phyloP scores from a whole-genome alignment of 2,797 vertebrate genomes.

The Diplodus puntazzo region DNA sequence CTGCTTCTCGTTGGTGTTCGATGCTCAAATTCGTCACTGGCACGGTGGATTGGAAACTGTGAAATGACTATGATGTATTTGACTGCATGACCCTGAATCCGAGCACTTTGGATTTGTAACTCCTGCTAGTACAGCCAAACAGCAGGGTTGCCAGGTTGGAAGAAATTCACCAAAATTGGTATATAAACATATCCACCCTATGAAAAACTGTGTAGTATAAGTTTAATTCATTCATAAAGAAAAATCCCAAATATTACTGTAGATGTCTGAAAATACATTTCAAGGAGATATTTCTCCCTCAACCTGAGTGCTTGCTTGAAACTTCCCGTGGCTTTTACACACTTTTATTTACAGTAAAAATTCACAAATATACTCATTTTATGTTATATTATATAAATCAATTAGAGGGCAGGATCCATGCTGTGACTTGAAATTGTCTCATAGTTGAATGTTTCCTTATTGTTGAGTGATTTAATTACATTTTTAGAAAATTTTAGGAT shows the following conservation, averaged over 20 bases:
- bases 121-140: background rate
- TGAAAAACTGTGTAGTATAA: background rate
- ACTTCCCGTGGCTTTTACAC: no score
- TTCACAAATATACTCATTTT: background rate
- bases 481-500: no score
- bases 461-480: background rate
- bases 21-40: background rate
- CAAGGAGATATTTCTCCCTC: no score
- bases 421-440: background rate
- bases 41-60: background rate
- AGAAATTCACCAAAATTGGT: background rate
- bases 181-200: background rate
- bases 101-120: slow-evolving; percentile 5
- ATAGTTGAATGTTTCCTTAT: no score
- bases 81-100: background rate
- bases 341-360: no score
- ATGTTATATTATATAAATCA: background rate
- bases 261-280: background rate
- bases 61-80: background rate
- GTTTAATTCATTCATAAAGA: background rate
- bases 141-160: background rate
- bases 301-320: no score
- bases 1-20: slow-evolving; percentile 3
- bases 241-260: background rate
- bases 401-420: background rate